Base-by-base conservation (phyloP, 2,113 vertebrate genomes). In the Oncorhynchus clarkii region DNA sequence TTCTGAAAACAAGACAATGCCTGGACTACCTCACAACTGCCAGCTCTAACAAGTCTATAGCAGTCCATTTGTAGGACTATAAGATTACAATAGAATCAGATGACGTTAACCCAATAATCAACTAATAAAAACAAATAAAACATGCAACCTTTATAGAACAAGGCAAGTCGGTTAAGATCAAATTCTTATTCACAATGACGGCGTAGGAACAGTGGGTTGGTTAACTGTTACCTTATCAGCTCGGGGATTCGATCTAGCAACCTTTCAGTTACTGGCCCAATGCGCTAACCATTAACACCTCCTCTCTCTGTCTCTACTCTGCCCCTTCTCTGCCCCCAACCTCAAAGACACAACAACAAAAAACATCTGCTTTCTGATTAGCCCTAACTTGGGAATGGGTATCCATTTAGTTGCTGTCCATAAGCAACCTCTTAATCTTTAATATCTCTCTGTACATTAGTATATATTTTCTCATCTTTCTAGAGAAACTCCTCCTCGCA, bases 401-500 rank as follows among this genome's bases (percentile, higher is more conserved):
- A 66, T 75, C 72, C 14, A 70, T 57, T 73, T 73, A 84, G 84
- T 85, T 81, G 85, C 84, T 67, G 81, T 81, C 78, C 76, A 64
- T 67, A 83, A 87, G 78, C 80, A 89, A 84, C 88, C 78, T 81
- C 74, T 78, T 84, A 84, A 77, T 89, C 89, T 88, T 90, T 92
- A 90, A 93, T 91, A 93, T 93, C 90, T 94, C 91, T 93, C 92
- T 94, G 91, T 94, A 94, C 91, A 93, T 86, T 88, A 87, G 85
- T 90, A 94, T 94, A 94, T 92, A 91, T 91, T 89, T 90, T 90
- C 86, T 92, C 91, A 87, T 92, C 89, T 94, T 92, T 93, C 94
- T 95, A 97, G 90, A 93, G 95, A 93, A 95, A 96, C 93, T 95
- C 96, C 95, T 91, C 92, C 95, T 96, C 95, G 96, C 95, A 96